Evolutionary conservation across 92 coral and sea anemone species (phyloP).

Genomic region (Scolanthus callimorphus): DNA sequence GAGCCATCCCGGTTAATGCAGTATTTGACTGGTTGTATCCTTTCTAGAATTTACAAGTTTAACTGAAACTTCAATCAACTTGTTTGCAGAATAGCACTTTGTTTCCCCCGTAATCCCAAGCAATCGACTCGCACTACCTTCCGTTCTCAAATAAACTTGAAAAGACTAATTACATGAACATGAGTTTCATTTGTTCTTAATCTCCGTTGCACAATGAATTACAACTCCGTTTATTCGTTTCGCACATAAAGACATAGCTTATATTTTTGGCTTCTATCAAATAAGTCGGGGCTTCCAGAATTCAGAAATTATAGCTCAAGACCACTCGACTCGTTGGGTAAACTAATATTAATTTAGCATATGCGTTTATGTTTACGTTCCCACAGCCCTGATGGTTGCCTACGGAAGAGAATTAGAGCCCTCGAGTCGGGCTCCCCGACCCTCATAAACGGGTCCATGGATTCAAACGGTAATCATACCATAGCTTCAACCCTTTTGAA

Average conservation of each 20-base stretch:
- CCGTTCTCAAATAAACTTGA: constrained; percentile 32
- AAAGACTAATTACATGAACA: constrained; percentile 14
- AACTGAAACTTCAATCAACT: background rate
- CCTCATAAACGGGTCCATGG: constrained; percentile 13
- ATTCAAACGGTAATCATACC: constrained; percentile 3
- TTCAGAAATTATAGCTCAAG: too few species aligned
- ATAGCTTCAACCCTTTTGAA: constrained; percentile 12
- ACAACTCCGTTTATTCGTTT: too few species aligned
- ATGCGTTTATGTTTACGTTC: background rate
- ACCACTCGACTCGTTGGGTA: too few species aligned
- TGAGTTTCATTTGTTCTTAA: background rate
- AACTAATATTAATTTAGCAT: background rate
- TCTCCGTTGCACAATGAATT: too few species aligned
- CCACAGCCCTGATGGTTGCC: constrained; percentile 8
- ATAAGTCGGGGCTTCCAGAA: too few species aligned
- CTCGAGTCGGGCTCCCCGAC: constrained; percentile 25
- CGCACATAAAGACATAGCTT: too few species aligned
- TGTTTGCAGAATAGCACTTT: constrained; percentile 1
- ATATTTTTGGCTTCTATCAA: background rate
- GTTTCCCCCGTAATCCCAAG: constrained; percentile 17
- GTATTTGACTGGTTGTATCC: too few species aligned
- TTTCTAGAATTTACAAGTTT: background rate
- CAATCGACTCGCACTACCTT: too few species aligned
- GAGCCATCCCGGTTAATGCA: background rate
- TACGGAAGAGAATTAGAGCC: constrained; percentile 22